Percentiles rank a stretch among this genome's conserved stretches.
phyloP scores from a whole-genome alignment of 2,113 vertebrate species.

The Lontra canadensis region DNA sequence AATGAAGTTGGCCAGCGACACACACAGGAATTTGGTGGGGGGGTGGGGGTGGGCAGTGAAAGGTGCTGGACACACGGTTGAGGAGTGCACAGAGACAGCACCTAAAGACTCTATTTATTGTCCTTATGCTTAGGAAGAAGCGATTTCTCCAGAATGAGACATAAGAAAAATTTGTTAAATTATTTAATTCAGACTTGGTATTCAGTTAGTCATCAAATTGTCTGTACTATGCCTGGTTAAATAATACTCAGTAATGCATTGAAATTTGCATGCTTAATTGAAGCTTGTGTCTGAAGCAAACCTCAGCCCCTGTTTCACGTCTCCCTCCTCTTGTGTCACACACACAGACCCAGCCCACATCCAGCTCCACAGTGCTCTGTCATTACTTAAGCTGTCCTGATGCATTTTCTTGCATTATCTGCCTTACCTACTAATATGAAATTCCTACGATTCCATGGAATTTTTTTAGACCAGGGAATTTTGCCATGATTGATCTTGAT shows the following conservation, averaged over 20 bases:
- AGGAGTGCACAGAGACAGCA: not conserved
- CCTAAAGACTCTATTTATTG: not conserved
- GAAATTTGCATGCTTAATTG: not conserved
- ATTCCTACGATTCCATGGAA: not conserved
- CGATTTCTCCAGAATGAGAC: not conserved
- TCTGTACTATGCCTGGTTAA: not conserved
- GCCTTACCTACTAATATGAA: not conserved
- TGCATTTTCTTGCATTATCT: not conserved
- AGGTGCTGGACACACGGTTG: rapidly evolving
- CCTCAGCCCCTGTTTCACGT: not conserved
- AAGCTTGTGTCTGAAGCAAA: not conserved
- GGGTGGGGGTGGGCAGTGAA: not conserved
- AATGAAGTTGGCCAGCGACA: not conserved
- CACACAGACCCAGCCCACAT: not conserved
- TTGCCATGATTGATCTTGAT: not conserved
- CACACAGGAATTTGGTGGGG: not conserved
- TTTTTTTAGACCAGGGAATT: not conserved
- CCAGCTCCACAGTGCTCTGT: not conserved
- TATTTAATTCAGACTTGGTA: not conserved
- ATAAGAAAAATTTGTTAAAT: not conserved
- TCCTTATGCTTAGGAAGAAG: not conserved
- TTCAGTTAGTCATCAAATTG: not conserved
- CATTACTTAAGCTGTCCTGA: not conserved
- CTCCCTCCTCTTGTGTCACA: not conserved
- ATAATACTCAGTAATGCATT: not conserved